These are phyloP conservation scores for Drosophila putrida DNA, from an alignment of 2,888 invertebrate species.

Conservation along the genomic window DNA sequence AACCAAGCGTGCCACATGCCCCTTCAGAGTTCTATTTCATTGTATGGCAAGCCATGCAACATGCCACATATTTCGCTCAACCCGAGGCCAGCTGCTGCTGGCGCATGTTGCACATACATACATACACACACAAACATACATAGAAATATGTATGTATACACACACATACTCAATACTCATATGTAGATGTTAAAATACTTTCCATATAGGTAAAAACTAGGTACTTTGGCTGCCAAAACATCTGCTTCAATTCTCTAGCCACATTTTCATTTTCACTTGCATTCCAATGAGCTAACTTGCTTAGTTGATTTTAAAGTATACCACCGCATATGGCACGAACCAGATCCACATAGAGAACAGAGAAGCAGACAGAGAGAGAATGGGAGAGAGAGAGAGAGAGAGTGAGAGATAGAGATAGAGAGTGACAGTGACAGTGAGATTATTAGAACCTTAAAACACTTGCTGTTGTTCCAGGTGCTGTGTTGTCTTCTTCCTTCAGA, in stretches of 20 bases:
- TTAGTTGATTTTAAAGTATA: conserved; percentile 15
- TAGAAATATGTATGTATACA: neutral
- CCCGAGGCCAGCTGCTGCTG: conserved; percentile 46
- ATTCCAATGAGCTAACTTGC: conserved; percentile 23
- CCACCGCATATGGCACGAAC: neutral
- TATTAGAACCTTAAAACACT: conserved; percentile 16
- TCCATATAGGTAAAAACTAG: conserved; percentile 18
- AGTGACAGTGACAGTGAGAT: conserved; percentile 1
- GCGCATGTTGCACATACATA: conserved; percentile 33
- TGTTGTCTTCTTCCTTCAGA: neutral
- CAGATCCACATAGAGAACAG: neutral
- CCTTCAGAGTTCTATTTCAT: conserved; percentile 18
- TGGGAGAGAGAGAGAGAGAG: neutral
- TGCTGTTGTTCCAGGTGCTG: conserved; percentile 25
- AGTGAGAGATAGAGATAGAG: neutral
- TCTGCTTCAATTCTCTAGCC: conserved; percentile 34
- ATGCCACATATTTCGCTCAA: conserved; percentile 37
- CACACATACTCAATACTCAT: neutral
- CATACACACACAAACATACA: neutral
- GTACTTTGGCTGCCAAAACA: conserved; percentile 31
- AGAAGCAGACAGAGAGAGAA: neutral
- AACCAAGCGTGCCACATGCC: conserved; percentile 56
- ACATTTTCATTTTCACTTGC: conserved; percentile 36
- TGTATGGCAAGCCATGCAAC: conserved; percentile 32
- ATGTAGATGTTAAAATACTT: conserved; percentile 10